Conservation (phyloP, 2,113 vertebrate genomes). For the Nicator chloris region DNA sequence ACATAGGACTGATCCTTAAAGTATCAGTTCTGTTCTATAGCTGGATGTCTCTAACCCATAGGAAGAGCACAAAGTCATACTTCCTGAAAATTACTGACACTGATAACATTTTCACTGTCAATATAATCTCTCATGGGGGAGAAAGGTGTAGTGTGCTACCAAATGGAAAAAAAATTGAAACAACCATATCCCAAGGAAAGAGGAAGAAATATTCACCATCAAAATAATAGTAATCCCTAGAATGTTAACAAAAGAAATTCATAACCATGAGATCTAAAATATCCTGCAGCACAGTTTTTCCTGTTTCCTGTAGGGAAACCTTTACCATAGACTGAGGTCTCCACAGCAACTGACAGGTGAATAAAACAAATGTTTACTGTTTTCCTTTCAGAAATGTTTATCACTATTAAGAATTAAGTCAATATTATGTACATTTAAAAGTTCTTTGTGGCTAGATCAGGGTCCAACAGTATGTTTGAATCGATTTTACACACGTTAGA, state of each 20-base stretch:
- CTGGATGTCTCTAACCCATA: background rate
- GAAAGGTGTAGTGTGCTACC: background rate
- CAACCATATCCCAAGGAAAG: background rate
- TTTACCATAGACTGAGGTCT: background rate
- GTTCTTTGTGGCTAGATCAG: background rate
- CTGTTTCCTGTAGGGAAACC: background rate
- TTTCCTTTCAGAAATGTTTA: background rate
- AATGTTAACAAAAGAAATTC: background rate
- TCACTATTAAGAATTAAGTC: background rate
- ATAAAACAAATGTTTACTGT: background rate
- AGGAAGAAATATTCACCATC: background rate
- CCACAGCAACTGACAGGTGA: background rate
- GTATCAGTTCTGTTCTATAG: background rate
- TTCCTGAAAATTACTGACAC: background rate
- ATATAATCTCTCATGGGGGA: background rate
- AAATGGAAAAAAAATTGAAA: background rate
- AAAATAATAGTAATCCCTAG: background rate
- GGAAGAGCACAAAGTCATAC: background rate
- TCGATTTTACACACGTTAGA: fast-evolving
- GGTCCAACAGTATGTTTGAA: background rate
- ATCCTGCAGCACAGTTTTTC: background rate
- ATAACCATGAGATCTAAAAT: background rate
- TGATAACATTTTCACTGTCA: background rate
- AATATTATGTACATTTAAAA: background rate
- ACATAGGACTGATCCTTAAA: background rate